Evolutionary conservation across 2,888 invertebrate species (phyloP), one percentile per base, ranked within the genome.

Genomic region (Myopa testacea): DNA sequence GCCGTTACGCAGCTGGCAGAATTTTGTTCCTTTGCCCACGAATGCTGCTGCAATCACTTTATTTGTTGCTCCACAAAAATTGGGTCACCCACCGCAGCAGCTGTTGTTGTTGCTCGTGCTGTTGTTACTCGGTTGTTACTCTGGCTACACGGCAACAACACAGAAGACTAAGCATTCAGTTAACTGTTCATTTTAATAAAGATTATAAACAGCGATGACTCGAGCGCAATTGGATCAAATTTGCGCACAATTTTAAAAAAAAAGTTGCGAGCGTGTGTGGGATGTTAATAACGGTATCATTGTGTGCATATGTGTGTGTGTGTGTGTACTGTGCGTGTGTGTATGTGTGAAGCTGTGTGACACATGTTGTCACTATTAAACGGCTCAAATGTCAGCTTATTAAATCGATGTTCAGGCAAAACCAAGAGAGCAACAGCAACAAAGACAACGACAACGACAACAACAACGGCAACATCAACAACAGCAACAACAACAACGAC

Each of bases 351-450:
- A 84, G 87, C 83, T 82, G 85, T 84, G 83, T 86, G 86, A 85
- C 87, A 87, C 84, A 87, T 86, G 84, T 84, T 87, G 86, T 84
- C 87, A 87, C 85, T 87, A 87, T 86, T 75, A 68, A 68, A 40
- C 75, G 68, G 68, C 75, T 75, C 38, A 65, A 38, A 65, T 75
- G 67, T 75, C 75, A 75, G 55, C 67, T 75, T 75, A 68, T 68
- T 75, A 75, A 75, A 55, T 19, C 50, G 68, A 45, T 68, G 40
- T 73, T 58, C 38, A 71, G 37, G 16, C 82, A 81, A 82, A 82
- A 79, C 62, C 1, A 63, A 19, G 82, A 83, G 82, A 83, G 83
- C 82, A 77, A 80, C 81, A 80, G 75, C 76, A 77, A 40, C 78
- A 79, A 62, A 79, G 79, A 79, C 81, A 79, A 78, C 70, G 78